phyloP scores from a whole-genome alignment of 2,888 invertebrate genomes.

The Euzetes globulus region DNA sequence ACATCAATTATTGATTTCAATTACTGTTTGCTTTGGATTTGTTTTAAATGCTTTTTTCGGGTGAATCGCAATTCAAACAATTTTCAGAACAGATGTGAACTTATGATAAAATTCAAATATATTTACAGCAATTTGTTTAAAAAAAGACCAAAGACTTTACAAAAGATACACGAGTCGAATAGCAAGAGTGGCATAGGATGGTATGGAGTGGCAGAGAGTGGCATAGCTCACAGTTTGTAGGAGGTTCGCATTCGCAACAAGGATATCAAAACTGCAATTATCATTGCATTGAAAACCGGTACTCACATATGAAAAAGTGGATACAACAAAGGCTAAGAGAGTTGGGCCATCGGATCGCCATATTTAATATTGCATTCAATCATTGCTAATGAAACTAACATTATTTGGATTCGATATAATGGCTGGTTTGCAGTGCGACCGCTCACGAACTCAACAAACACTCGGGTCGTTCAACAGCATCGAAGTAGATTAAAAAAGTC shows the following conservation, averaged over 20 bases:
- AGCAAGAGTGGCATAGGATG: neutral
- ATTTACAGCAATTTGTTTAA: neutral
- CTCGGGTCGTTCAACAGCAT: neutral
- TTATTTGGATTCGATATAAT: slow-evolving; percentile 24
- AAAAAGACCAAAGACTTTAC: neutral
- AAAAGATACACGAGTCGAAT: neutral
- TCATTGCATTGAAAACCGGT: slow-evolving; percentile 25
- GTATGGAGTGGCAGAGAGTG: slow-evolving; percentile 1
- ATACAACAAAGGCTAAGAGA: slow-evolving; percentile 9
- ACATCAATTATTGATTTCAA: neutral
- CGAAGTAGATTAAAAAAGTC: slow-evolving; percentile 4
- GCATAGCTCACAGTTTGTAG: slow-evolving; percentile 29
- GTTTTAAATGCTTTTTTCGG: neutral
- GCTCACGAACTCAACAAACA: slow-evolving; percentile 9
- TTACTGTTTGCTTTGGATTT: neutral
- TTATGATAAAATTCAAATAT: slow-evolving; percentile 25
- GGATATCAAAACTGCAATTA: slow-evolving; percentile 28
- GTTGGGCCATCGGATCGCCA: neutral
- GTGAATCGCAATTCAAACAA: slow-evolving; percentile 2
- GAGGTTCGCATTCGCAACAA: neutral
- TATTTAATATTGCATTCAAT: slow-evolving; percentile 28
- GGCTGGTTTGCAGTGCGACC: neutral
- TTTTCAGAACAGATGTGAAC: slow-evolving; percentile 5
- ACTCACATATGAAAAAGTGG: slow-evolving; percentile 23
- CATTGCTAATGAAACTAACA: slow-evolving; percentile 27